A percentile compares a stretch with the other conserved stretches of the same genome.
phyloP scores from a whole-genome alignment of 2,113 vertebrate species.

The Opisthocomus hoazin region DNA sequence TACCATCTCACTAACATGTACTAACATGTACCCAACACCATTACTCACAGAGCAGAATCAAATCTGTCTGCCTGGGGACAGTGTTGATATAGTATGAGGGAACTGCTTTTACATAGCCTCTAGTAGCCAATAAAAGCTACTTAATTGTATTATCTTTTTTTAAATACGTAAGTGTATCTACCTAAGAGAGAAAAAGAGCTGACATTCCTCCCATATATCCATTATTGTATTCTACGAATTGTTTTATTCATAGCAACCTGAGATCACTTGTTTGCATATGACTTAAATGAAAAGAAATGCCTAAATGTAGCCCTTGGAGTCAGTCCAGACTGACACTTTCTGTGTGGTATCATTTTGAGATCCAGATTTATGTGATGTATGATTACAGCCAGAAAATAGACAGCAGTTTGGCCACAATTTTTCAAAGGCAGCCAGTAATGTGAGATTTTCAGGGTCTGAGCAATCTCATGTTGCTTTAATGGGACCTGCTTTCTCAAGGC shows the following conservation, averaged over 20 bases:
- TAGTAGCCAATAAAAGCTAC: background rate
- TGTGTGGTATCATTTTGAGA: background rate
- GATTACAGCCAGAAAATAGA: background rate
- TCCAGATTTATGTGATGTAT: background rate
- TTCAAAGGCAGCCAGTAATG: background rate
- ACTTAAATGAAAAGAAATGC: slow-evolving; percentile 26
- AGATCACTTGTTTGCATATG: background rate
- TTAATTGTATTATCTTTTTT: background rate
- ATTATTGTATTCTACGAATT: background rate
- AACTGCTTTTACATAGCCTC: background rate
- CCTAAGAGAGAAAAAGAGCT: background rate
- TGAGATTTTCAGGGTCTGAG: background rate
- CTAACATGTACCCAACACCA: background rate
- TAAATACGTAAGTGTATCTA: background rate
- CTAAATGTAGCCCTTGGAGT: slow-evolving; percentile 2
- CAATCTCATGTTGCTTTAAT: background rate
- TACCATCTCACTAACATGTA: background rate
- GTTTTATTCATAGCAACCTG: background rate
- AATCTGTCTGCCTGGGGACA: background rate
- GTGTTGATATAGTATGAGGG: background rate
- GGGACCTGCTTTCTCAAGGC: background rate
- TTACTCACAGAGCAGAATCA: background rate
- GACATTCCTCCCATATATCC: background rate
- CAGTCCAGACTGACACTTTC: background rate
- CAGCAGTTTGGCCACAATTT: background rate